Evolutionary conservation across 2,113 vertebrate genomes (phyloP).

Genomic region (Sinosuthora webbiana): DNA sequence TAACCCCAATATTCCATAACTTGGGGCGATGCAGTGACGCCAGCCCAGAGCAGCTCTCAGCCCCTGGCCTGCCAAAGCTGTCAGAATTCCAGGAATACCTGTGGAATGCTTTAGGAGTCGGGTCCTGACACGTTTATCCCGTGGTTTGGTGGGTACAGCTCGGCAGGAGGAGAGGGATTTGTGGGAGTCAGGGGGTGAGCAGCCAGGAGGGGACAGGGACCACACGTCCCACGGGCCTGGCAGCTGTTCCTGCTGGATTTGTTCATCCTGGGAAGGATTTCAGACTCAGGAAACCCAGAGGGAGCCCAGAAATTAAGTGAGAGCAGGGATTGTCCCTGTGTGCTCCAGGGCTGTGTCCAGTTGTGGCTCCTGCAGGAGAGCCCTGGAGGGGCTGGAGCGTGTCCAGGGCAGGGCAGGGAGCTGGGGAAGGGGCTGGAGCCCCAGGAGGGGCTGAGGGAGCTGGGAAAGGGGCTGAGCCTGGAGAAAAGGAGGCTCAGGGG

Average conservation of each 20-base stretch:
- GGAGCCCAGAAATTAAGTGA: neutral
- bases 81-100: conserved; percentile 1
- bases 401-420: neutral
- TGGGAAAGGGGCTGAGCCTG: neutral
- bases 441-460: neutral
- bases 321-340: neutral
- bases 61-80: neutral
- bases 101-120: neutral
- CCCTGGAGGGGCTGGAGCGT: neutral
- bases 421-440: neutral
- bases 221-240: accelerated
- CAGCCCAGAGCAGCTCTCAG: neutral
- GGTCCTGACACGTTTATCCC: neutral
- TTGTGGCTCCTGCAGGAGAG: neutral
- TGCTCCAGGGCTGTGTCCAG: neutral
- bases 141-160: neutral
- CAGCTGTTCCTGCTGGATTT: neutral
- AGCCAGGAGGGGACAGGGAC: neutral
- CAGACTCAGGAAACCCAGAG: neutral
- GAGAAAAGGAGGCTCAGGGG: neutral
- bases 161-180: neutral
- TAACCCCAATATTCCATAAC: neutral
- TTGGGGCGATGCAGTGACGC: neutral
- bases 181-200: too few species aligned
- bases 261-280: neutral